phyloP scores from a whole-genome alignment of 2,113 vertebrate species.

The Tringa solitaria region DNA sequence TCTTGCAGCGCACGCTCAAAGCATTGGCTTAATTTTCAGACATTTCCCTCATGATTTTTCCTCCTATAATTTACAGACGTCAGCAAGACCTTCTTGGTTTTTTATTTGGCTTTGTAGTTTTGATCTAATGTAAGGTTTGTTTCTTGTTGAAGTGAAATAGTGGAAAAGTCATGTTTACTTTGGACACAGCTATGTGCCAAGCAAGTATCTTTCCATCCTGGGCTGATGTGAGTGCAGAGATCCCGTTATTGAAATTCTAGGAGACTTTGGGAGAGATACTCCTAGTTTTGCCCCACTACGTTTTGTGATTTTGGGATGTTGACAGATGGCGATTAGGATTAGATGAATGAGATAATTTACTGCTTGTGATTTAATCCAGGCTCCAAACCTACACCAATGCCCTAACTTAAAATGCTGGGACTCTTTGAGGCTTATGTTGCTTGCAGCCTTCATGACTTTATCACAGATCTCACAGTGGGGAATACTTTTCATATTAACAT shows the following conservation, averaged over 20 bases:
- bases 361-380: background rate
- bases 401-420: background rate
- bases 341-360: background rate
- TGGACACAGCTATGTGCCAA: background rate
- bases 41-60: background rate
- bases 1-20: background rate
- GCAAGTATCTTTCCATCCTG: background rate
- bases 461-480: background rate
- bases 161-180: background rate
- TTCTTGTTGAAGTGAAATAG: background rate
- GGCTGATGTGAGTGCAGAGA: background rate
- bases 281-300: background rate
- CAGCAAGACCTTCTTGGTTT: rapidly evolving
- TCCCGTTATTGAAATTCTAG: background rate
- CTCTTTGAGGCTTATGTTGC: background rate
- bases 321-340: background rate
- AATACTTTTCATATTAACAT: background rate
- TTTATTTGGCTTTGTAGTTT: background rate
- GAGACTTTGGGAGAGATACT: background rate
- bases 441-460: background rate
- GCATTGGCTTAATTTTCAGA: background rate
- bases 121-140: background rate
- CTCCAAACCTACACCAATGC: background rate
- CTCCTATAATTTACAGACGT: background rate
- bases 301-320: background rate